Conservation (phyloP, 1,140 invertebrate species). For the Heliothis virescens region DNA sequence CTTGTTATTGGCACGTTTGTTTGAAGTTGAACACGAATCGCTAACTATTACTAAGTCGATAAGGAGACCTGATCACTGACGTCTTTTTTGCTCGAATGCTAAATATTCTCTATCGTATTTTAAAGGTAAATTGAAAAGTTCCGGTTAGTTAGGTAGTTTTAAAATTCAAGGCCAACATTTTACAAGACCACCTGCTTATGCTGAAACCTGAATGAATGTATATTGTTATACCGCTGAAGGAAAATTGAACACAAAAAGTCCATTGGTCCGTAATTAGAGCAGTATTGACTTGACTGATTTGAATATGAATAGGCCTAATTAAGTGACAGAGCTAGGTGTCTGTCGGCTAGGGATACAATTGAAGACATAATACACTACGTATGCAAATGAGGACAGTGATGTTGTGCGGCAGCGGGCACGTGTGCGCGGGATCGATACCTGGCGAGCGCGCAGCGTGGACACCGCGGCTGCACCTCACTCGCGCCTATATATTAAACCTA, state of each 20-base stretch:
- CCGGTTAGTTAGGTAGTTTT: neutral
- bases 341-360: constrained; percentile 7
- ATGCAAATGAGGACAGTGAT: constrained; percentile 25
- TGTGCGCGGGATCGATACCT: constrained; percentile 31
- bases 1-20: neutral
- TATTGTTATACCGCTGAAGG: neutral
- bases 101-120: neutral
- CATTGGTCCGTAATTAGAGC: neutral
- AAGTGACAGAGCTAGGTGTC: constrained; percentile 7
- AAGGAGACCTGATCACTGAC: neutral
- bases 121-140: neutral
- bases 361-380: constrained; percentile 5
- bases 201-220: neutral
- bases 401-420: constrained; percentile 1
- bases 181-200: neutral
- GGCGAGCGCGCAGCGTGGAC: constrained; percentile 4
- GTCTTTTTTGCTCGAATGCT: neutral
- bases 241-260: neutral
- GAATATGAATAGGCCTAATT: constrained; percentile 35
- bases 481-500: neutral
- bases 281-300: constrained; percentile 25
- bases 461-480: constrained; percentile 6
- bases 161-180: neutral
- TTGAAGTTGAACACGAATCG: too few species aligned
- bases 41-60: too few species aligned